A percentile compares a stretch with the other conserved stretches of the same genome.
Evolutionary conservation across 2,888 invertebrate genomes (phyloP).

Genomic region (Lasioglossum vierecki): DNA sequence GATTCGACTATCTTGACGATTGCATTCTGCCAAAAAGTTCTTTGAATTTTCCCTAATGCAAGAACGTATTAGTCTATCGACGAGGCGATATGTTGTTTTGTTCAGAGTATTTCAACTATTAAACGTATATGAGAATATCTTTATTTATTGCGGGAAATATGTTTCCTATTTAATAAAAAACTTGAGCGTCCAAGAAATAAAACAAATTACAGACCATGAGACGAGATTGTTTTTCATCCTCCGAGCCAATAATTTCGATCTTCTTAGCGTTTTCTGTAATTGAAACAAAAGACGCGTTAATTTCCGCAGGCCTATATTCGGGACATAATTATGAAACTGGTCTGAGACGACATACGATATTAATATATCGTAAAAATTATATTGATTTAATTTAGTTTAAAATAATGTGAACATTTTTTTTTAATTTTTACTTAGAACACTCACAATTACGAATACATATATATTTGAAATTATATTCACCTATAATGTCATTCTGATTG

Average conservation of each 20-base stretch:
- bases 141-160: slow-evolving; percentile 29
- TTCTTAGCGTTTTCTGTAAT: slow-evolving; percentile 79
- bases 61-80: slow-evolving; percentile 32
- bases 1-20: slow-evolving; percentile 13
- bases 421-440: too few relatives aligned
- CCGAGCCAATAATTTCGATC: slow-evolving; percentile 77
- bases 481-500: slow-evolving; percentile 77
- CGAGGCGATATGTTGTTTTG: slow-evolving; percentile 1
- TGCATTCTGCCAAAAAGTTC: slow-evolving; percentile 23
- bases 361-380: too few relatives aligned
- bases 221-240: slow-evolving; percentile 76
- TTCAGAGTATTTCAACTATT: background rate
- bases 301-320: background rate
- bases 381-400: too few relatives aligned
- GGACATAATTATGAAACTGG: too few relatives aligned
- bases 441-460: too few relatives aligned
- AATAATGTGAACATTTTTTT: too few relatives aligned
- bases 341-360: too few relatives aligned
- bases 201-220: slow-evolving; percentile 81
- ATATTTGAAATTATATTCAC: slow-evolving; percentile 62
- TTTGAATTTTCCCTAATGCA: slow-evolving; percentile 18
- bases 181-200: slow-evolving; percentile 78
- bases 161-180: slow-evolving; percentile 75
- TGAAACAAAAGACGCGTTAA: slow-evolving; percentile 38
- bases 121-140: background rate